Evolutionary conservation across 2,113 vertebrate species (phyloP), one percentile per base, ranked within the genome.

Genomic region (Poeciliopsis retropinna): DNA sequence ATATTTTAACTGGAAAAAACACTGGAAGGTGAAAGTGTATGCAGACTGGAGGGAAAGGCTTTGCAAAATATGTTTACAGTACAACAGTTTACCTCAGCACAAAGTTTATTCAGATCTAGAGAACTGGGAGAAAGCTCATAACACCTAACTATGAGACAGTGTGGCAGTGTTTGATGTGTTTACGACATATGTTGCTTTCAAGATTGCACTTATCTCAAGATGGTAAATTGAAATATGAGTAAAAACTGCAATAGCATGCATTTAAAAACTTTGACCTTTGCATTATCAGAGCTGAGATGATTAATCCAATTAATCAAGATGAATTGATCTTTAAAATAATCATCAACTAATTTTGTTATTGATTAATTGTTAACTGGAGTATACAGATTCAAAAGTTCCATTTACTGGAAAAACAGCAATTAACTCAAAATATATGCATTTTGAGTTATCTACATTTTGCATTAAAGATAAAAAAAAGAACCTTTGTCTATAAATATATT

Each of bases 1-100:
- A 34, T 98, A 95, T 85, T 95, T 98, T 0, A 15, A 75, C 0
- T 99, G 98, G 98, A 92, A 91, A 10, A 51, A 61, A 4, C 30
- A 29, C 3, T 93, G 94, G 75, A 88, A 70, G 0, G 95, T 97
- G 19, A 95, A 95, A 81, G 66, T 94, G 9, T 86, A 92, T 0
- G 7, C 8, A 0, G 95, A 96, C 89, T 99, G 97, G 97, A 91
- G 86, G 47, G 96, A 97, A 51, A 93, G 96, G 19, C 91, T 98
- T 75, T 99, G 98, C 13, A 84, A 85, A 32, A 93, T 98, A 80
- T 99, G 98, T 29, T 10, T 67, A 0, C 71, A 34, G 4, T 95
- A 94, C 51, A 76, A 92, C 12, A 60, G 0, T 69, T 88, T 97
- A 85, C 93, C 93, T 28, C 81, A 44, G 0, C 34, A 65, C 1